phyloP scores from a whole-genome alignment of 2,888 invertebrate species.

The Clusia tigrina region DNA sequence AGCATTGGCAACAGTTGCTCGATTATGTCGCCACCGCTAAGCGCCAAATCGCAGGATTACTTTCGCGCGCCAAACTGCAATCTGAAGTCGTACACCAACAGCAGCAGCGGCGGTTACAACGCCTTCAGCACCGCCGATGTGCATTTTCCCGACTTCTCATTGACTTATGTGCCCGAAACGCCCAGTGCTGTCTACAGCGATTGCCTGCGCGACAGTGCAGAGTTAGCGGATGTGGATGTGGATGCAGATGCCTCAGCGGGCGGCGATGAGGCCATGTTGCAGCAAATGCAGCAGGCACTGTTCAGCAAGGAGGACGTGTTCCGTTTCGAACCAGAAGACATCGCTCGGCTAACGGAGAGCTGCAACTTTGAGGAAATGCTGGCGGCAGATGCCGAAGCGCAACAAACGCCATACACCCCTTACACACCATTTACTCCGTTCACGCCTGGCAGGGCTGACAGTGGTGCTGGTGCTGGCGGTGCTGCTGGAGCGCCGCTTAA shows the following conservation, averaged over 20 bases:
- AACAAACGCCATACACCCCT: constrained; percentile 45
- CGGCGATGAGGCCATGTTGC: constrained; percentile 34
- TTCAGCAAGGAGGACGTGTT: constrained; percentile 58
- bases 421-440: constrained; percentile 36
- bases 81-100: constrained; percentile 37
- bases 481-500: background rate
- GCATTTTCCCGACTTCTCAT: constrained; percentile 57
- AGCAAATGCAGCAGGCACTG: constrained; percentile 49
- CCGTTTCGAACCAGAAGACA: constrained; percentile 65
- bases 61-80: constrained; percentile 47
- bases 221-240: constrained; percentile 33
- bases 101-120: constrained; percentile 33
- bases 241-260: constrained; percentile 42
- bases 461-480: constrained; percentile 19
- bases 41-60: constrained; percentile 41
- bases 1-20: constrained; percentile 36
- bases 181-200: constrained; percentile 62
- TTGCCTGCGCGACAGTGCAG: constrained; percentile 25
- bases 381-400: constrained; percentile 24
- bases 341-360: constrained; percentile 57
- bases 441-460: constrained; percentile 42
- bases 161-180: constrained; percentile 57
- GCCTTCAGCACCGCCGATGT: constrained; percentile 47
- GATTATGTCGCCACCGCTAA: constrained; percentile 52
- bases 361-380: constrained; percentile 36